phyloP scores from a whole-genome alignment of 2,888 invertebrate genomes.

The Drosophila infuscata region DNA sequence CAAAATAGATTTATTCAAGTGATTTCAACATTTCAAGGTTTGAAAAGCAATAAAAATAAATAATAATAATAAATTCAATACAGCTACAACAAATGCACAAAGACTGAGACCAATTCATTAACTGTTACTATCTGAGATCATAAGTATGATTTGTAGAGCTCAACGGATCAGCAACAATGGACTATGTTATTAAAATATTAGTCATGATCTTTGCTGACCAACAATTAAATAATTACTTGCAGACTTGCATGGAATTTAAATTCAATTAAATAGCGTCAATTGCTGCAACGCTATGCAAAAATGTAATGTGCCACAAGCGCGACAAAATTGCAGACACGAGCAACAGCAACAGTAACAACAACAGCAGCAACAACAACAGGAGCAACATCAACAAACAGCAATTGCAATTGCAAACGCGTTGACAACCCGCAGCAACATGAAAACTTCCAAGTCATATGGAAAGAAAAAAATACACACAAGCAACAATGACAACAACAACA shows the following conservation, averaged over 20 bases:
- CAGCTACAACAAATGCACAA: neutral
- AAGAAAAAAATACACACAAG: conserved; percentile 17
- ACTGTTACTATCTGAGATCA: neutral
- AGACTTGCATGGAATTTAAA: conserved; percentile 52
- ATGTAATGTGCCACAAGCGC: conserved; percentile 20
- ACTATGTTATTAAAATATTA: neutral
- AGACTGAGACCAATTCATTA: neutral
- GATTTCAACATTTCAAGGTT: neutral
- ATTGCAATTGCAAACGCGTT: conserved; percentile 52
- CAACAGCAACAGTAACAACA: neutral
- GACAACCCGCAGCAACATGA: conserved; percentile 63
- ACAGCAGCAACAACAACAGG: conserved; percentile 5
- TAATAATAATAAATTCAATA: too few species aligned
- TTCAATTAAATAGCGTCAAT: conserved; percentile 21
- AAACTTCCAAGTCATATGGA: conserved; percentile 63
- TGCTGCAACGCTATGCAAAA: conserved; percentile 27
- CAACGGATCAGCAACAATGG: neutral
- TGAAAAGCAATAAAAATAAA: conserved; percentile 1
- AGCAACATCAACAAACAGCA: conserved; percentile 37
- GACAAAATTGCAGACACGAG: conserved; percentile 36
- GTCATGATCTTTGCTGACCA: neutral
- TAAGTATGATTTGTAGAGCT: neutral
- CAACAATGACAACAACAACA: conserved; percentile 10
- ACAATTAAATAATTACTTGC: conserved; percentile 23
- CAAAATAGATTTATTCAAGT: neutral